phyloP scores from a whole-genome alignment of 2,113 vertebrate species.

The Lamprotornis superbus region DNA sequence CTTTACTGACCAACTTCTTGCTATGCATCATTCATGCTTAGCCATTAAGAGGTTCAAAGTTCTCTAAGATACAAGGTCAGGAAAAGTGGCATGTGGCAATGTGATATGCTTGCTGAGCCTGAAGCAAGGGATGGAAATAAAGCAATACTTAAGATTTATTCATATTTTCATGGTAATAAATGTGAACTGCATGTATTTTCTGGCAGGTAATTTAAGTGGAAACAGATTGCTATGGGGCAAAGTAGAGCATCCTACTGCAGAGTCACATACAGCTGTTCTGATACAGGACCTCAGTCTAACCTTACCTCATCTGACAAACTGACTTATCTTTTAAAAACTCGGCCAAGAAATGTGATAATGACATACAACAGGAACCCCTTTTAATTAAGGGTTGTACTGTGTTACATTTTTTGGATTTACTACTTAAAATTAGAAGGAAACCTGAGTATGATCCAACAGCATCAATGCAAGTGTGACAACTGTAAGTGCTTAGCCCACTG shows the following conservation, averaged over 20 bases:
- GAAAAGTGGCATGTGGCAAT: not conserved
- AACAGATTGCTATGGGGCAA: not conserved
- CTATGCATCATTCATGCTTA: not conserved
- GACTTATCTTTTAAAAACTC: not conserved
- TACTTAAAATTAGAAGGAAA: not conserved
- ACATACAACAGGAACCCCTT: not conserved
- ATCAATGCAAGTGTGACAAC: not conserved
- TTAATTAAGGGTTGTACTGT: not conserved
- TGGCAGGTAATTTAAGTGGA: not conserved
- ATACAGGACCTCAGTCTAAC: not conserved
- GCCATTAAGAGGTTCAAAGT: not conserved
- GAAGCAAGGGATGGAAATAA: slow-evolving; percentile 4
- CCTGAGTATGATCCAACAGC: not conserved
- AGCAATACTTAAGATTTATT: not conserved
- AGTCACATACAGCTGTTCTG: not conserved
- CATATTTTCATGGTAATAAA: slow-evolving; percentile 5
- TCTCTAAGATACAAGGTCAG: not conserved
- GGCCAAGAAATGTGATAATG: not conserved
- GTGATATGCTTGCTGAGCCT: not conserved
- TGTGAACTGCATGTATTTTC: not conserved
- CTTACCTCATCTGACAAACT: not conserved
- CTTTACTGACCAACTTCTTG: not conserved
- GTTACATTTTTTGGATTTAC: not conserved
- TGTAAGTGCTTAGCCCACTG: not conserved
- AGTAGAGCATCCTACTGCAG: not conserved